These are phyloP conservation scores for Babylonia areolata DNA, from an alignment of 1,140 invertebrate genomes.

Conservation along the genomic window DNA sequence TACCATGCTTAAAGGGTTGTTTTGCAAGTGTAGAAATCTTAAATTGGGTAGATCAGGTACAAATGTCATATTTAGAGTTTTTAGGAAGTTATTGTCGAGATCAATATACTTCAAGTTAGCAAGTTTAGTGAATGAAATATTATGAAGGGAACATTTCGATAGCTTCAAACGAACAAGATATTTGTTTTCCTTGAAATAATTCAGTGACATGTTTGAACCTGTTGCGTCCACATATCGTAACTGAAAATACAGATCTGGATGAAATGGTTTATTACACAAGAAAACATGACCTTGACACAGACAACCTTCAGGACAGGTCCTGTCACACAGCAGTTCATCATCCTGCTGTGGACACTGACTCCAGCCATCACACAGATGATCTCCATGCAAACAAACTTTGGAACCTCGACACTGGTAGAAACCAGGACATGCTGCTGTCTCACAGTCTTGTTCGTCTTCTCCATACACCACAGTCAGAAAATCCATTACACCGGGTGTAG, in stretches of 20 bases:
- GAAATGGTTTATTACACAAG: background rate
- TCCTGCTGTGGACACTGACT: constrained; percentile 40
- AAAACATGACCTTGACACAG: constrained; percentile 29
- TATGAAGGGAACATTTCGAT: background rate
- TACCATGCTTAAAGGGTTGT: background rate
- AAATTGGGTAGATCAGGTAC: constrained; percentile 19
- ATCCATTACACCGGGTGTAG: constrained; percentile 29
- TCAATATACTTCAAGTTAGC: constrained; percentile 7
- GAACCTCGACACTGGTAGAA: constrained; percentile 30
- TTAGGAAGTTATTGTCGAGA: constrained; percentile 31
- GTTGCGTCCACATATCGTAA: background rate
- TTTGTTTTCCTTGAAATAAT: background rate
- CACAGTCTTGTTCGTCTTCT: constrained; percentile 1
- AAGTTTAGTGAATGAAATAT: background rate
- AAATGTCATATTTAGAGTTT: background rate
- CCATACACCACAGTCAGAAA: background rate
- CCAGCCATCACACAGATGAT: constrained; percentile 31
- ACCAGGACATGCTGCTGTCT: constrained; percentile 28
- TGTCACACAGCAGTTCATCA: constrained; percentile 42
- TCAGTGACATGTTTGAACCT: background rate
- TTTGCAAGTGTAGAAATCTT: constrained; percentile 9
- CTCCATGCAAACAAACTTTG: constrained; percentile 19
- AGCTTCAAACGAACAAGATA: background rate
- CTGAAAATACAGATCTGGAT: background rate
- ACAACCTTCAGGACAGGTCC: constrained; percentile 50